phyloP scores from a whole-genome alignment of 2,797 vertebrate species.

The Enteromius thamalakanensis region DNA sequence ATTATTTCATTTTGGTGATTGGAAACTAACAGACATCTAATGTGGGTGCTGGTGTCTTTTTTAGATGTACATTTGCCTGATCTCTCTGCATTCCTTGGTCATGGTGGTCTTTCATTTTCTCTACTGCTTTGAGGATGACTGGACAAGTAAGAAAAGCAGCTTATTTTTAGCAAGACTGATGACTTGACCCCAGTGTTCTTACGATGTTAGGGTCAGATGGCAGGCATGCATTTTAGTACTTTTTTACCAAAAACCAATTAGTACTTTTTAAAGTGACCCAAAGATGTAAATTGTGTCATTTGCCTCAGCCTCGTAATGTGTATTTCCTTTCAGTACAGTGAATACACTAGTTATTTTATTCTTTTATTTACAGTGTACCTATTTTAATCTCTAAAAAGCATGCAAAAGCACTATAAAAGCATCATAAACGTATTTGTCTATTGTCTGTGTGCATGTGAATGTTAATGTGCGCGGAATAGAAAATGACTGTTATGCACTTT shows the following conservation, averaged over 20 bases:
- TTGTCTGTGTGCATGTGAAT: background rate
- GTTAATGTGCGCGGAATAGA: background rate
- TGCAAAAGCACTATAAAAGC: background rate
- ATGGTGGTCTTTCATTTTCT: slow-evolving; percentile 99
- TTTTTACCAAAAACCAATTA: background rate
- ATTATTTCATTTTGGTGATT: background rate
- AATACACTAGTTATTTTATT: background rate
- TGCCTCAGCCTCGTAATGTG: background rate
- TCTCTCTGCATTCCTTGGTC: slow-evolving; percentile 90
- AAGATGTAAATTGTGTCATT: background rate
- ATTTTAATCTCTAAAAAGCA: background rate
- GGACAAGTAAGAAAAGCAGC: slow-evolving; percentile 83
- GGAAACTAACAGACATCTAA: background rate
- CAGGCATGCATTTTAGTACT: slow-evolving; percentile 2
- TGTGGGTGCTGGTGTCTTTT: slow-evolving; percentile 61
- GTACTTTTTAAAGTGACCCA: background rate
- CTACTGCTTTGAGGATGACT: slow-evolving; percentile 98
- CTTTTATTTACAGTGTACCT: background rate
- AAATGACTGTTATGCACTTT: background rate
- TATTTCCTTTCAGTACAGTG: background rate
- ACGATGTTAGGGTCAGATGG: background rate
- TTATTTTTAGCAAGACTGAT: background rate
- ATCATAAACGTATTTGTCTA: background rate
- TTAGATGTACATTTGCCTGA: slow-evolving; percentile 98
- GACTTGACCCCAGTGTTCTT: slow-evolving; percentile 6